Percentiles rank a stretch among this genome's conserved stretches.
phyloP scores from a whole-genome alignment of 2,113 vertebrate species.

The Eidolon helvum region DNA sequence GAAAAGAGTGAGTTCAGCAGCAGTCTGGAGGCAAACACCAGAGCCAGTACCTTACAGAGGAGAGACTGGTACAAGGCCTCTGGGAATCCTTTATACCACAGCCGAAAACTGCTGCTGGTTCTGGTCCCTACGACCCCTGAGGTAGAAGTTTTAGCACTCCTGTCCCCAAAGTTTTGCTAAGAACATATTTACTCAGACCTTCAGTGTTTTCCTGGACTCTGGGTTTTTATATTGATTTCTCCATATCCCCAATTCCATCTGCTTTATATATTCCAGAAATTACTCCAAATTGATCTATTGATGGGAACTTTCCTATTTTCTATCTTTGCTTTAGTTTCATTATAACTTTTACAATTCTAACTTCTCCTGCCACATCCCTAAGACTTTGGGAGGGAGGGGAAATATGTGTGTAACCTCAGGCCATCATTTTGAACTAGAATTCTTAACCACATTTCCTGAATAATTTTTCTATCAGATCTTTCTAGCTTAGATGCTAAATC shows the following conservation, averaged over 20 bases:
- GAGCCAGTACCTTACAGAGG: not conserved
- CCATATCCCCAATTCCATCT: not conserved
- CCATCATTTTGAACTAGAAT: not conserved
- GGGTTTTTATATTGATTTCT: not conserved
- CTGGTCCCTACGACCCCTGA: not conserved
- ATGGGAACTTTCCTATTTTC: not conserved
- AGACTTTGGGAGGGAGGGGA: not conserved
- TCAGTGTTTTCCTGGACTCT: not conserved
- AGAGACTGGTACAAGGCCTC: not conserved
- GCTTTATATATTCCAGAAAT: not conserved
- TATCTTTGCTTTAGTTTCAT: not conserved
- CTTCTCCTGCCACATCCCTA: not conserved
- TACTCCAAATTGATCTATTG: not conserved
- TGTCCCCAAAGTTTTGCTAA: not conserved
- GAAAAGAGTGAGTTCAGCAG: not conserved
- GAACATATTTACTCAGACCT: not conserved
- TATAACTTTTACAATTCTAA: not conserved
- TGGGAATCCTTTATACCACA: not conserved
- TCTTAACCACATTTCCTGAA: not conserved
- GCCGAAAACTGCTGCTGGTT: not conserved
- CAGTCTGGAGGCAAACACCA: not conserved
- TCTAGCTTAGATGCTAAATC: not conserved
- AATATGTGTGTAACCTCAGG: not conserved
- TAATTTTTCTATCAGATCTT: not conserved
- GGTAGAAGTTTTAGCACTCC: too few species aligned